Evolutionary conservation across 1,140 invertebrate genomes (phyloP).

Genomic region (Ceratina australensis): DNA sequence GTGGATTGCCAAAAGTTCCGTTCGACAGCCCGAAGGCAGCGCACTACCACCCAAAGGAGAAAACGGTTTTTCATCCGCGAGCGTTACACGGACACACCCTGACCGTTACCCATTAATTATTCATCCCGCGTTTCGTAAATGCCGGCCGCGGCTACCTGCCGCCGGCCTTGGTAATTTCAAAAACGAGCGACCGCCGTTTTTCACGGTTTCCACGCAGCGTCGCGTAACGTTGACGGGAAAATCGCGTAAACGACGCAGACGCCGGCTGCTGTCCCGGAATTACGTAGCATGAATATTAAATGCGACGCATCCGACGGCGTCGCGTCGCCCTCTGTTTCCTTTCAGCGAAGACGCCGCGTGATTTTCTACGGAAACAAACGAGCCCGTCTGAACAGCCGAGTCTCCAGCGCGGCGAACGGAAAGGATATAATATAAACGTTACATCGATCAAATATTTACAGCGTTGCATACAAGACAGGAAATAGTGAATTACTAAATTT

Average conservation of each 20-base stretch:
- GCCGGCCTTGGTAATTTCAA: slow-evolving; percentile 45
- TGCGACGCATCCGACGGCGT: slow-evolving; percentile 9
- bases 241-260: background rate
- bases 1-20: slow-evolving; percentile 3
- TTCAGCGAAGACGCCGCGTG: background rate
- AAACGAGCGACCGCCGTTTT: slow-evolving; percentile 29
- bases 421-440: background rate
- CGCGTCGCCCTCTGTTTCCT: background rate
- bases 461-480: no score
- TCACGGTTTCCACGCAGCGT: slow-evolving; percentile 33
- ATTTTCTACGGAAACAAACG: background rate
- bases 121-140: slow-evolving; percentile 57
- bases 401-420: background rate
- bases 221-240: background rate
- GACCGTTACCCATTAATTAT: slow-evolving; percentile 54
- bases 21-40: background rate
- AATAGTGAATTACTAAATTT: no score
- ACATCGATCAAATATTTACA: no score
- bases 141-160: slow-evolving; percentile 29
- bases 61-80: background rate
- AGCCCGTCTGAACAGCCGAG: background rate
- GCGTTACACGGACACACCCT: background rate
- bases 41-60: background rate
- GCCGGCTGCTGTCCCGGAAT: slow-evolving; percentile 20
- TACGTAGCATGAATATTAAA: slow-evolving; percentile 55